Evolutionary conservation across 2,888 invertebrate species (phyloP).

Genomic region (Melangyna quadrimaculata): DNA sequence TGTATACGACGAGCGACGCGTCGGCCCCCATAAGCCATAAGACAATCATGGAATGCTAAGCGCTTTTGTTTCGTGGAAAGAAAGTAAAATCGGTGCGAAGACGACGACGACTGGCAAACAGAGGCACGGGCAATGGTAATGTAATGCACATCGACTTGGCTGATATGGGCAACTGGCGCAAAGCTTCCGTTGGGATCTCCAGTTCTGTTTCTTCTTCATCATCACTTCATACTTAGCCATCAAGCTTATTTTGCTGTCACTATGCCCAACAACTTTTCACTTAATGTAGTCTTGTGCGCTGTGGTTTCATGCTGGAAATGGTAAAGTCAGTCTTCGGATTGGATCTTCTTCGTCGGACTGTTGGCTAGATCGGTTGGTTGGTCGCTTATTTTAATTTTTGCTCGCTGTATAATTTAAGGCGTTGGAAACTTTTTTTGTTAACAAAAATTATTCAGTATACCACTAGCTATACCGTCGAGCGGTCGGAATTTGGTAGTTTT

Average conservation of each 20-base stretch:
- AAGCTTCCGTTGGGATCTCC: conserved; percentile 63
- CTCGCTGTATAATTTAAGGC: conserved; percentile 17
- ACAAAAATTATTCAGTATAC: conserved; percentile 52
- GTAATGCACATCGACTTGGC: conserved; percentile 55
- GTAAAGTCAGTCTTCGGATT: conserved; percentile 50
- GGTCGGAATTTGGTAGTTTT: conserved; percentile 58
- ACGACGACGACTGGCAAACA: not conserved
- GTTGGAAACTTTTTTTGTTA: conserved; percentile 43
- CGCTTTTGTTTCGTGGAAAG: conserved; percentile 65
- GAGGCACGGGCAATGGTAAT: conserved; percentile 53
- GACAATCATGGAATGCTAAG: conserved; percentile 55
- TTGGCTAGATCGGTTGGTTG: conserved; percentile 46
- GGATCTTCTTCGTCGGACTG: conserved; percentile 61
- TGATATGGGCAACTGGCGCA: conserved; percentile 71
- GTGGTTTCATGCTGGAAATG: conserved; percentile 34
- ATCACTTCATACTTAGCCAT: not conserved
- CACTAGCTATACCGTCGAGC: conserved; percentile 62
- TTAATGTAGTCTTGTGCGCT: conserved; percentile 20
- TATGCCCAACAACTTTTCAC: conserved; percentile 47
- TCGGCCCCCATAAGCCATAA: conserved; percentile 23
- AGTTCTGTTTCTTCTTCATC: conserved; percentile 10
- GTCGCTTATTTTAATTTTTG: not conserved
- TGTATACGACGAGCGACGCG: too few species aligned
- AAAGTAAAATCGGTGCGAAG: conserved; percentile 64
- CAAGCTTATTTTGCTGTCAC: conserved; percentile 31